phyloP scores from a whole-genome alignment of 1,140 invertebrate species.

The Capitella teleta region DNA sequence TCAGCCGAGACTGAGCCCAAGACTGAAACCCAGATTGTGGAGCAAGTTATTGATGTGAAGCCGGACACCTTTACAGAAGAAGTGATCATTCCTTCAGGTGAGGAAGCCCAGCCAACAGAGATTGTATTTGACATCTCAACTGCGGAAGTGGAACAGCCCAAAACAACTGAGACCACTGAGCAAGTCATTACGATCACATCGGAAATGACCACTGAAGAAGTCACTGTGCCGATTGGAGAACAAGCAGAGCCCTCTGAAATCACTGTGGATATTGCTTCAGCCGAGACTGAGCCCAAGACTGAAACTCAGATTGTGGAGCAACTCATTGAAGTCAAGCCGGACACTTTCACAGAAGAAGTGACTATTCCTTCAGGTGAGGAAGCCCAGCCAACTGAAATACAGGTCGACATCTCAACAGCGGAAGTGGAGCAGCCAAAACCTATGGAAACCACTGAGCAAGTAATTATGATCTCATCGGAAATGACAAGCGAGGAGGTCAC shows the following conservation, averaged over 20 bases:
- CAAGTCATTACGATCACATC: not conserved
- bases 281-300: not conserved
- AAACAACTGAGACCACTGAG: not conserved
- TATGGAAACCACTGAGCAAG: not conserved
- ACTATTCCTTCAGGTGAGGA: not conserved
- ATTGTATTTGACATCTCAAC: conserved; percentile 3
- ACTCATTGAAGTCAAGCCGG: not conserved
- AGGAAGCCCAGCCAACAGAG: conserved; percentile 9
- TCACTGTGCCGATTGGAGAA: not conserved
- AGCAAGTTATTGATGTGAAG: not conserved
- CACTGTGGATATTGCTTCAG: conserved; percentile 5
- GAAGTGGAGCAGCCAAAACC: not conserved
- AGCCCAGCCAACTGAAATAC: not conserved
- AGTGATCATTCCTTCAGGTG: not conserved
- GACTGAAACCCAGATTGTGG: not conserved
- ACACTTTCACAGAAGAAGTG: conserved; percentile 3
- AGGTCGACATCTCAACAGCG: not conserved
- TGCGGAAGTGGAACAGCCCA: conserved; percentile 1
- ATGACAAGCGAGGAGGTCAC: not conserved
- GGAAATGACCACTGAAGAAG: not conserved
- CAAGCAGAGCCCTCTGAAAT: conserved; percentile 1
- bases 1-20: conserved; percentile 3
- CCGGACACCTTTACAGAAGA: not conserved
- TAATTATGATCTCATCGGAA: not conserved
- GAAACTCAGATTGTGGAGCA: not conserved